Conservation (phyloP, 2,797 vertebrate genomes). For the Xyrichtys novacula region DNA sequence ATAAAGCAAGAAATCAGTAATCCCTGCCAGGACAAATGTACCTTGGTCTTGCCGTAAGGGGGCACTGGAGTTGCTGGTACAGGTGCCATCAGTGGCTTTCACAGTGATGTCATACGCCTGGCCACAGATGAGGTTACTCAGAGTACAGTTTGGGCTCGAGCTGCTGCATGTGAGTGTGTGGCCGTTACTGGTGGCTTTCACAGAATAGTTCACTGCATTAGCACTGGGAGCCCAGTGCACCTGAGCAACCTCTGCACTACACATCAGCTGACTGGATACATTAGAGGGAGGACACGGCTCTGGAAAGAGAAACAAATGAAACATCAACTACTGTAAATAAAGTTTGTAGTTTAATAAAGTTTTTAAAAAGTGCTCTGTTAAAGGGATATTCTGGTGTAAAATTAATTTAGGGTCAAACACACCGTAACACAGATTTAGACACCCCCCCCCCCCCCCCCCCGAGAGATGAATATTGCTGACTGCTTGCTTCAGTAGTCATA, state of each 20-base stretch:
- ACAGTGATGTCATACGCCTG: slow-evolving; percentile 67
- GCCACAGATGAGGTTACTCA: slow-evolving; percentile 74
- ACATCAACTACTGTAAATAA: background rate
- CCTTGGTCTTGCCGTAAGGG: slow-evolving; percentile 70
- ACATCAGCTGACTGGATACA: slow-evolving; percentile 66
- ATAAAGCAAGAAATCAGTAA: no score
- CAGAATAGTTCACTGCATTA: slow-evolving; percentile 59
- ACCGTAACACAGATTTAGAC: no score
- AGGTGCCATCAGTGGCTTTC: slow-evolving; percentile 69
- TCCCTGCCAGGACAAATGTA: no score
- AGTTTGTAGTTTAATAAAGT: background rate
- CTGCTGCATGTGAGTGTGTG: slow-evolving; percentile 58
- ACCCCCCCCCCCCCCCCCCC: no score
- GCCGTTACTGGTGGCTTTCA: slow-evolving; percentile 53
- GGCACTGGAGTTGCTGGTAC: slow-evolving; percentile 68
- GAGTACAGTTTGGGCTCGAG: slow-evolving; percentile 61
- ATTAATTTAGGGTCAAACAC: no score
- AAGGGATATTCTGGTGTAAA: no score
- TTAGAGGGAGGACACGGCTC: slow-evolving; percentile 67
- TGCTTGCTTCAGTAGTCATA: no score
- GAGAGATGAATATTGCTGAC: no score
- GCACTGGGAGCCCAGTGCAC: slow-evolving; percentile 63
- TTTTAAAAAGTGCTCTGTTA: no score
- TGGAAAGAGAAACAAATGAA: slow-evolving; percentile 41
- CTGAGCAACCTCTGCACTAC: slow-evolving; percentile 36